Evolutionary conservation across 1,140 invertebrate genomes (phyloP), one percentile per base, ranked within the genome.

Genomic region (Aphaenogaster floridana): DNA sequence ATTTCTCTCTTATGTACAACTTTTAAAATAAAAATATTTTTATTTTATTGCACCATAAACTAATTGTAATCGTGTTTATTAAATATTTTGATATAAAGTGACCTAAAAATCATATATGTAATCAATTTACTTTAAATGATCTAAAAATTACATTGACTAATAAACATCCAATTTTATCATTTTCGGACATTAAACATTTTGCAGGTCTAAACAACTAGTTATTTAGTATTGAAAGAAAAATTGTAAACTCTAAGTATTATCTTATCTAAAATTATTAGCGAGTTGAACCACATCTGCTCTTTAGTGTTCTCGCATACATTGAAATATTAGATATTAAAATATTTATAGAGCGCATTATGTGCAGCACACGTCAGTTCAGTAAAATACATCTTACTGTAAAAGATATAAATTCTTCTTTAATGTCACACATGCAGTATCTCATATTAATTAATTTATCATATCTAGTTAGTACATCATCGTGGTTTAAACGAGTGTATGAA

Each of bases 191-290:
- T 15, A 8, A n/a, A 28, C 8, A 17, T 63, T 36, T 50, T 34
- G 9, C 17, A 36, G 21, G 15, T 39, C 13, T 39, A 61, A 42
- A 17, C 4, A 39, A 77, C 21, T 59, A 6, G 5, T 48, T 64
- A 39, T 34, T 80, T 21, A 68, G 13, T 15, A 42, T 28, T 28
- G 36, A 7, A 80, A 39, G 28, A 0, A 80, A 6, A 52, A 13
- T 52, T 52, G 42, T 36, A 3, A 63, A 63, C 17, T 15, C 59
- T 57, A 63, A 59, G 2, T 59, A 66, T 45, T 81, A 81, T 57
- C 79, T 81, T 81, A 81, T 81, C 79, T 81, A 45, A 34, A 71
- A 57, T 17, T 81, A 59, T 69, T 81, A 39, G 8, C 8, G 13
- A 21, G 7, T 61, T 80, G 54, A 68, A 79, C 42, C 59, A 79